Evolutionary conservation across 2,113 vertebrate species (phyloP), one percentile per base, ranked within the genome.

Genomic region (Thryonomys swinderianus): DNA sequence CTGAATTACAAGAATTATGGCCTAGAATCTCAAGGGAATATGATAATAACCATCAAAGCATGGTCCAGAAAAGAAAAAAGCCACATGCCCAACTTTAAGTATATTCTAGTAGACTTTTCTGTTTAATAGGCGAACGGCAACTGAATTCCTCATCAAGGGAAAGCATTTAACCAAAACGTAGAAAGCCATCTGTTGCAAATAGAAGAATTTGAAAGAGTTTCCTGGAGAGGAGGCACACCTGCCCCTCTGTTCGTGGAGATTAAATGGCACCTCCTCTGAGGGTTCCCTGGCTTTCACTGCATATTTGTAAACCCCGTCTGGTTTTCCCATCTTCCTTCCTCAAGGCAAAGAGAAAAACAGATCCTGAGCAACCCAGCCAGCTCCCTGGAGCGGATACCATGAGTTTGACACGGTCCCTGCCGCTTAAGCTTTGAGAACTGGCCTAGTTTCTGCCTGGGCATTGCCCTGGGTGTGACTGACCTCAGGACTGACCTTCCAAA

Each of bases 181-280:
- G 17, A 45, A 7, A 57, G 69, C 61, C 34, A 66, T 64, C 27
- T 79, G 55, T 45, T 57, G 32, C 40, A 71, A 23, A 93, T 1
- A 51, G 62, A 85, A 80, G 61, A 81, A 16, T 59, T 95, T 42
- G 51, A 59, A 64, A 94, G 17, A 25, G 57, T 90, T 94, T 37
- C 48, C 34, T 30, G 81, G 51, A 93, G 14, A 81, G 32, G 27
- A 69, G 7, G 32, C 57, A 57, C 17, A 51, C 10, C 85, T 79
- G 80, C 25, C 32, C 42, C 61, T 86, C 69, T 37, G 30, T 78
- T 85, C 69, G 85, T 55, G 61, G n/a, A 42, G 27, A 96, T 57
- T 45, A 62, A 88, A 69, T 61, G 59, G 17, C 17, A 61, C n/a
- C 64, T 59, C 84, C 51, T 25, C 2, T n/a, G 32, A 42, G 66